Percentiles rank a stretch among this genome's conserved stretches.
These are phyloP conservation scores for Trypoxylus dichotomus DNA, from an alignment of 1,140 invertebrate species.

Conservation along the genomic window DNA sequence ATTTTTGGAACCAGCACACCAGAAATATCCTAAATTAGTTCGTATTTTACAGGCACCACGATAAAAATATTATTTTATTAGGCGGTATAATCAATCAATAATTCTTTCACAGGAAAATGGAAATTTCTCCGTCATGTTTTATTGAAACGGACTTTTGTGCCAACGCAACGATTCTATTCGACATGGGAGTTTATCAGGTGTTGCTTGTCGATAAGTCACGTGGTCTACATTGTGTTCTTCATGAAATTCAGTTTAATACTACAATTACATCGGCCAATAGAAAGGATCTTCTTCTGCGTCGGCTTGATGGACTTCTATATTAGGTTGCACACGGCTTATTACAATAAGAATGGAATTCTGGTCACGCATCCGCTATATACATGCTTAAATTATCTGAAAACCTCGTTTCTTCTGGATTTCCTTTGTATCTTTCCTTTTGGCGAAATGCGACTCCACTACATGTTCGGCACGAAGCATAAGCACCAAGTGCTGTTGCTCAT, in stretches of 20 bases:
- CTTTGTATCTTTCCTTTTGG: not conserved
- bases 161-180: slow-evolving; percentile 29
- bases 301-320: slow-evolving; percentile 54
- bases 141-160: slow-evolving; percentile 29
- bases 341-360: slow-evolving; percentile 53
- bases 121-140: slow-evolving; percentile 9
- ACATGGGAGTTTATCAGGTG: slow-evolving; percentile 33
- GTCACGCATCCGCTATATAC: slow-evolving; percentile 26
- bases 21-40: no score
- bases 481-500: not conserved
- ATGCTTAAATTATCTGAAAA: not conserved
- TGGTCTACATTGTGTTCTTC: not conserved
- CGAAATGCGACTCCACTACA: not conserved
- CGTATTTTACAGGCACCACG: no score
- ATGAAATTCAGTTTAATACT: not conserved
- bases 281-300: slow-evolving; percentile 37
- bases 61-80: no score
- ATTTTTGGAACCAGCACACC: no score
- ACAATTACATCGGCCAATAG: not conserved
- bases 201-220: not conserved
- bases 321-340: slow-evolving; percentile 54
- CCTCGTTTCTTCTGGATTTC: slow-evolving; percentile 7
- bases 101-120: slow-evolving; percentile 9
- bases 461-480: not conserved
- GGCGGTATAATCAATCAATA: not conserved